phyloP scores from a whole-genome alignment of 2,113 vertebrate genomes.

The Eira barbara region DNA sequence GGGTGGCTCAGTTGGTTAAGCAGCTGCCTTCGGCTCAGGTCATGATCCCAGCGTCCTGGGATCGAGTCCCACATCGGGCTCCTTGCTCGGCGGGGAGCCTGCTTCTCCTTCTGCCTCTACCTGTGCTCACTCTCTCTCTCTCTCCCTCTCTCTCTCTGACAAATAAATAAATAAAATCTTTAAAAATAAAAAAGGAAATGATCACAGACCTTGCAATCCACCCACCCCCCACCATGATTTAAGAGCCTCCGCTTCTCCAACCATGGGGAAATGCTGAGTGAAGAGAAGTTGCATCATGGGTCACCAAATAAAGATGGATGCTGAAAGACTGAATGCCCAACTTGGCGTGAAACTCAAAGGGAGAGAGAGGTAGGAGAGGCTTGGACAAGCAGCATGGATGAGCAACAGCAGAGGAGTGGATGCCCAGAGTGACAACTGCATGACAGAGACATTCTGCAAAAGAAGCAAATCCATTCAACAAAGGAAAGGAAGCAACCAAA shows the following conservation, averaged over 20 bases:
- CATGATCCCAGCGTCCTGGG: too few species aligned
- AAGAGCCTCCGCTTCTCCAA: neutral
- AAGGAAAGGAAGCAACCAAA: neutral
- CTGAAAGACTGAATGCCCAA: neutral
- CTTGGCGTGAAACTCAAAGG: rapidly evolving
- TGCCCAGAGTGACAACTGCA: neutral
- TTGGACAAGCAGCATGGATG: neutral
- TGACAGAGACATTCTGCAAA: neutral
- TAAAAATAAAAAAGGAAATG: neutral
- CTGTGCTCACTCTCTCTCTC: too few species aligned
- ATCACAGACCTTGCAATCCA: neutral
- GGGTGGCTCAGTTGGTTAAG: too few species aligned
- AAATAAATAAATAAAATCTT: too few species aligned
- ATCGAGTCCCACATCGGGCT: too few species aligned
- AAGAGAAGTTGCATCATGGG: neutral
- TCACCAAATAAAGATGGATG: neutral
- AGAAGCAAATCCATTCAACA: neutral
- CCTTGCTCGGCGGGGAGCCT: too few species aligned
- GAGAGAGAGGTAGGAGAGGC: neutral
- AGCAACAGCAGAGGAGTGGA: neutral
- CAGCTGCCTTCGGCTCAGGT: too few species aligned
- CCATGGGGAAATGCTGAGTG: neutral
- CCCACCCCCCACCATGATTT: too few species aligned
- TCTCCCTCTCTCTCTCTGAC: too few species aligned
- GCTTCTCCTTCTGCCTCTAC: too few species aligned